Conservation (phyloP, 2,888 invertebrate species). For the Melanostoma mellinum region DNA sequence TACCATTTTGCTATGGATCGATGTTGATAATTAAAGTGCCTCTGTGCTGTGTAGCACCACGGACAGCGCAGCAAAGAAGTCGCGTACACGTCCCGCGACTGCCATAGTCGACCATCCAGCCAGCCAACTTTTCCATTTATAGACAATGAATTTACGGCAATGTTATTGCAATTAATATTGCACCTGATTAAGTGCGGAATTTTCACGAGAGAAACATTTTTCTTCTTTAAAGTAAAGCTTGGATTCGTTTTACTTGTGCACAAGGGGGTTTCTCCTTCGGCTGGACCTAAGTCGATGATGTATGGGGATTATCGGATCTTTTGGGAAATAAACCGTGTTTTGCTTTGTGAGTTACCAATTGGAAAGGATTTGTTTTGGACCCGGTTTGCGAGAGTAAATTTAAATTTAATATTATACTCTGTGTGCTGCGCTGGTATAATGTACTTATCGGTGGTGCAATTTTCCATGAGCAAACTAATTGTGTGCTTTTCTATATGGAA, state of each 20-base stretch:
- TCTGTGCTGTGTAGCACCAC: slow-evolving; percentile 19
- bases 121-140: slow-evolving; percentile 63
- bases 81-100: slow-evolving; percentile 6
- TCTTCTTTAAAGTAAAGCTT: not conserved
- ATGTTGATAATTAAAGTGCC: slow-evolving; percentile 61
- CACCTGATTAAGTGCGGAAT: slow-evolving; percentile 70
- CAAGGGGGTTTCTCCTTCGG: slow-evolving; percentile 2
- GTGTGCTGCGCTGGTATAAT: not conserved
- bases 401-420: slow-evolving; percentile 20
- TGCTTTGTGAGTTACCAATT: not conserved
- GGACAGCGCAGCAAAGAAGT: slow-evolving; percentile 10
- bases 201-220: slow-evolving; percentile 39
- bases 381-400: slow-evolving; percentile 19
- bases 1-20: slow-evolving; percentile 62
- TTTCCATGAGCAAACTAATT: not conserved
- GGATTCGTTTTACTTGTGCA: slow-evolving; percentile 14
- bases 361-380: not conserved
- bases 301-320: slow-evolving; percentile 32
- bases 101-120: slow-evolving; percentile 14
- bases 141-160: slow-evolving; percentile 69
- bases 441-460: not conserved
- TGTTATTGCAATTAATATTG: slow-evolving; percentile 71
- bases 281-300: slow-evolving; percentile 6
- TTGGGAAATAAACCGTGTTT: slow-evolving; percentile 14
- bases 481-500: not conserved